Evolutionary conservation across 2,797 vertebrate genomes (phyloP).

Genomic region (Gallinago stenura): DNA sequence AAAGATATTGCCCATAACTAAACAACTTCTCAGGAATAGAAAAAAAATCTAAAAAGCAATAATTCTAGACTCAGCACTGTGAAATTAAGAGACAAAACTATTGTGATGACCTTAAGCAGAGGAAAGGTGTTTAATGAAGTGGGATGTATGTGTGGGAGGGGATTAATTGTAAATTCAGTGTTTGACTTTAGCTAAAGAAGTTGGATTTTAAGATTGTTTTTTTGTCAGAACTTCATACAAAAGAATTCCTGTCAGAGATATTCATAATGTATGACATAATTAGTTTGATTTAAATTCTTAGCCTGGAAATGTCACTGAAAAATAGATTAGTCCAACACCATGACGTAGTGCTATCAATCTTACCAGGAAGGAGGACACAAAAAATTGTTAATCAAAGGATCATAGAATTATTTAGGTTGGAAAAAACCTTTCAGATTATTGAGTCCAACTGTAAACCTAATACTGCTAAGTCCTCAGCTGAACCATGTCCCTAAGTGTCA

Average conservation of each 20-base stretch:
- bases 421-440: neutral
- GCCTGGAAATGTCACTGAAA: slow-evolving; percentile 39
- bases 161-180: slow-evolving; percentile 22
- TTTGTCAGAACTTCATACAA: neutral
- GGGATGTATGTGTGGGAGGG: neutral
- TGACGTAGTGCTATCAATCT: neutral
- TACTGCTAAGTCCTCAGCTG: neutral
- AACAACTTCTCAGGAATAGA: neutral
- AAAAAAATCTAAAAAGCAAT: neutral
- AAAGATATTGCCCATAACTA: neutral
- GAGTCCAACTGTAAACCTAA: neutral
- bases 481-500: neutral
- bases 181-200: neutral
- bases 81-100: neutral
- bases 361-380: neutral
- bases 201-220: neutral
- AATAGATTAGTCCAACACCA: neutral
- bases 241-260: neutral
- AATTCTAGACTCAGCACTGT: neutral
- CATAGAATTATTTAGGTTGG: neutral
- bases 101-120: slow-evolving; percentile 18
- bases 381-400: neutral
- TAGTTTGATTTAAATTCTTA: slow-evolving; percentile 24
- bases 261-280: neutral
- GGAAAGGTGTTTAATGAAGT: slow-evolving; percentile 41